Conservation (phyloP, 2,888 invertebrate species). For the Sepiola atlantica region DNA sequence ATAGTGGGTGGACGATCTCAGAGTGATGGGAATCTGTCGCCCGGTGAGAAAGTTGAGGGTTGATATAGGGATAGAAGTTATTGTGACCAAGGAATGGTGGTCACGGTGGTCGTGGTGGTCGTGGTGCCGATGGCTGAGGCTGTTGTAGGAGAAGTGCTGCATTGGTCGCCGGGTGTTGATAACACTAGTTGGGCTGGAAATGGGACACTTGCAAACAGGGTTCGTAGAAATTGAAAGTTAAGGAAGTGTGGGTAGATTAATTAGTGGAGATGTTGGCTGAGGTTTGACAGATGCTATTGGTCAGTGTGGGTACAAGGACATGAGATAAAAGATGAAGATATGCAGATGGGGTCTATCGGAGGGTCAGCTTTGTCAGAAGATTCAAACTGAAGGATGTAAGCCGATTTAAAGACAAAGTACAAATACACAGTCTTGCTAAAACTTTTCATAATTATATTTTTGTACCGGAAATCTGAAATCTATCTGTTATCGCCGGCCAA, state of each 20-base stretch:
- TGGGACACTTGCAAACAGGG: not conserved
- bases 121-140: not conserved
- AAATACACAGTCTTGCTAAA: not conserved
- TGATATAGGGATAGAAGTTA: not conserved
- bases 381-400: not conserved
- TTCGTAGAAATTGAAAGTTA: not conserved
- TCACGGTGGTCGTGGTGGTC: not conserved
- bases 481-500: no score
- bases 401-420: not conserved
- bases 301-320: not conserved
- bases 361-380: not conserved
- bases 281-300: not conserved
- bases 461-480: no score
- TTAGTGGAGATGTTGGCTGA: not conserved
- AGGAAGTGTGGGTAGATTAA: not conserved
- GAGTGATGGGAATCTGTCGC: not conserved
- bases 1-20: not conserved
- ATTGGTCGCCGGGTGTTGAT: not conserved
- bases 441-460: not conserved
- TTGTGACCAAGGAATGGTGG: not conserved
- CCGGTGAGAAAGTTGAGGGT: not conserved
- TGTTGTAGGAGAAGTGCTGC: not conserved
- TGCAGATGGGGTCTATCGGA: not conserved
- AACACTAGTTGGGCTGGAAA: not conserved
- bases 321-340: not conserved